phyloP scores from a whole-genome alignment of 2,797 vertebrate species.

The Girardinus metallicus region DNA sequence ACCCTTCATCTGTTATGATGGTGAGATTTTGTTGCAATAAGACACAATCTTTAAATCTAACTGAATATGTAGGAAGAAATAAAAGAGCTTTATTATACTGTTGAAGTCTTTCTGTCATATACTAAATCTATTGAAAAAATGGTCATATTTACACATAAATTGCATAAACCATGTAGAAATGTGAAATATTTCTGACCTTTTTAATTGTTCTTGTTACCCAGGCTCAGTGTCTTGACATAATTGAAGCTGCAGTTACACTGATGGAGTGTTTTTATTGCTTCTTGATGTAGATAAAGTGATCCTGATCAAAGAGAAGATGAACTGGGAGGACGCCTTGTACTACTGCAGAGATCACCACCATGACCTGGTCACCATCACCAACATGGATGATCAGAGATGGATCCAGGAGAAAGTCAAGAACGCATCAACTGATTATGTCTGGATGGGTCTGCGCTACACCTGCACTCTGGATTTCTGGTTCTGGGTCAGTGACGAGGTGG shows the following conservation, averaged over 20 bases:
- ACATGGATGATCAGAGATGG: neutral
- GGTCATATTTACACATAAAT: too few species aligned
- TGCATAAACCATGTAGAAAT: too few species aligned
- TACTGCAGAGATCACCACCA: neutral
- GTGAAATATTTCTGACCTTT: too few species aligned
- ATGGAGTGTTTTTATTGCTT: neutral
- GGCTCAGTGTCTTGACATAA: too few species aligned
- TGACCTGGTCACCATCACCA: constrained; percentile 5
- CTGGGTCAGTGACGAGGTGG: constrained; percentile 14
- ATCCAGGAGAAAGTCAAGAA: neutral
- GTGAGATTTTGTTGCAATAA: neutral
- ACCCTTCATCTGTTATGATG: neutral
- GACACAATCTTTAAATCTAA: too few species aligned
- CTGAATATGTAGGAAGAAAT: too few species aligned
- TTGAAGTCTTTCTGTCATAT: too few species aligned
- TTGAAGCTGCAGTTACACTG: too few species aligned
- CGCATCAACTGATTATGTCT: neutral
- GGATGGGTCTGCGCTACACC: constrained; percentile 13
- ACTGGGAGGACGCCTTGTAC: neutral
- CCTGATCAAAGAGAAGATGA: neutral
- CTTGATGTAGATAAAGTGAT: neutral
- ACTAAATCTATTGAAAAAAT: too few species aligned
- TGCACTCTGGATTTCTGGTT: constrained; percentile 44
- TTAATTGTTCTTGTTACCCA: too few species aligned
- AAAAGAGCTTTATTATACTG: too few species aligned